Evolutionary conservation across 1,140 invertebrate species (phyloP), one percentile per base, ranked within the genome.

Genomic region (Drosophila orosa): DNA sequence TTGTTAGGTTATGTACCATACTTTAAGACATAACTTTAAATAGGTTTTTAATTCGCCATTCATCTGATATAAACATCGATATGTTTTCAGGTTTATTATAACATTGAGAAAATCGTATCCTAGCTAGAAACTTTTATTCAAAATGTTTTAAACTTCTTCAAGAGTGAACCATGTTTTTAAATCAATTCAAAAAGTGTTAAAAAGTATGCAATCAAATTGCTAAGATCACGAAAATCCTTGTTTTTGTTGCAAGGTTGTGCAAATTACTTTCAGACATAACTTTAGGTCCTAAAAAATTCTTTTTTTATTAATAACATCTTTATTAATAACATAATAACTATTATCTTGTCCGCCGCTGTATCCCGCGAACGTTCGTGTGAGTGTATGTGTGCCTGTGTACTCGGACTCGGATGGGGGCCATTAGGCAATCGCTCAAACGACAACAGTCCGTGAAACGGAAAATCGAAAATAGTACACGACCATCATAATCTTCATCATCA

Each of bases 381-480:
- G 25, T 50, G 42, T 54, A 5, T 33, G 33, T 29, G 27, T 52
- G 44, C 52, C 29, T 58, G 39, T 61, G 31, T 48, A 27, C 45
- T 17, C 35, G 9, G 29, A 47, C 31, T 54, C 50, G 50, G 31
- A 54, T 69, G 37, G 35, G 52, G 57, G 50, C 27, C 66, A 72
- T 72, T 72, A 72, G 66, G 66, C 68, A 72, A 72, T 72, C 63
- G 63, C 71, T 79, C 69, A 79, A 79, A 62, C 58, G 75, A 79
- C 67, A 71, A 71, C 52, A 71, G 67, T 71, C 68, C 68, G 67
- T 72, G 65, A 71, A 72, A 72, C 68, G 45, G 66, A 72, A 69
- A 72, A 71, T 72, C 68, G 68, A 72, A 72, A 72, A 72, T 72
- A 71, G 67, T 71, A 47, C 65, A 47, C 67, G 50, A 71, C 65